These are phyloP conservation scores for Ophioderma brevispina DNA, from an alignment of 35 echinoderm and acorn worm genomes.

Conservation along the genomic window DNA sequence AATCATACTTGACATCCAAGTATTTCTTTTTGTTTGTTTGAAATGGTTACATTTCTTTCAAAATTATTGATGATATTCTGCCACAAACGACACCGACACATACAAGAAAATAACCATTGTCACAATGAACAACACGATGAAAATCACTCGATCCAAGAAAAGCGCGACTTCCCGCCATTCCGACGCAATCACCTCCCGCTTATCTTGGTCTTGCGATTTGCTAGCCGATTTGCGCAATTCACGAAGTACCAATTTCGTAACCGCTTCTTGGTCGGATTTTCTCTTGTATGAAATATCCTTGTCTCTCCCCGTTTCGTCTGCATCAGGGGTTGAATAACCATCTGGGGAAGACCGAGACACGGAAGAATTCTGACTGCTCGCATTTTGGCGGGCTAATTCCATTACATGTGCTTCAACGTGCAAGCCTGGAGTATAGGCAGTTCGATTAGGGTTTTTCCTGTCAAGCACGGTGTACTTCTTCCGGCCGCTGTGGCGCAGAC, in stretches of 20 bases:
- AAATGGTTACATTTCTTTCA: no score
- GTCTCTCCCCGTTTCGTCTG: background rate
- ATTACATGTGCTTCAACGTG: background rate
- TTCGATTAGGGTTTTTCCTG: background rate
- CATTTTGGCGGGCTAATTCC: background rate
- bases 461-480: background rate
- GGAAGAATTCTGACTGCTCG: background rate
- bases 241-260: background rate
- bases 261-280: background rate
- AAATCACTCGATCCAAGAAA: background rate
- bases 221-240: background rate
- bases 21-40: no score
- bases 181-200: background rate
- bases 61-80: background rate
- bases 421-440: background rate
- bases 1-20: no score
- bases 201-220: background rate
- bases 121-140: background rate
- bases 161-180: background rate
- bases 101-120: constrained; percentile 1
- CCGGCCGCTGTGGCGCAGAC: background rate
- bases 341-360: background rate
- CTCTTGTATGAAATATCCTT: background rate
- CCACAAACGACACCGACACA: background rate
- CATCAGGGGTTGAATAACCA: background rate